Evolutionary conservation across 2,113 vertebrate genomes (phyloP), one percentile per base, ranked within the genome.

Genomic region (Manacus vitellinus): DNA sequence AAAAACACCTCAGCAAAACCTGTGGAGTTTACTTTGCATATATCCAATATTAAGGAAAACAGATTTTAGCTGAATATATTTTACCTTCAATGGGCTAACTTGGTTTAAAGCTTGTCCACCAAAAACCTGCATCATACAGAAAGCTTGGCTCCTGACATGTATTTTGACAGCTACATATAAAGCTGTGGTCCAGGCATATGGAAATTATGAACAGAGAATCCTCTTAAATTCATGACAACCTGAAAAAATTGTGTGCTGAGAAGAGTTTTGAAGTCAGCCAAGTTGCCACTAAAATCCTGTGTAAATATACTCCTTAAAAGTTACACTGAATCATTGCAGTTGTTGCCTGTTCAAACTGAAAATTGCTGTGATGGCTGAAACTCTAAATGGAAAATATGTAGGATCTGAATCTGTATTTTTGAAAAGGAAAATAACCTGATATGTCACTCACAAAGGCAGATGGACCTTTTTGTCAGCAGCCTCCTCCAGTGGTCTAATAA

Each of bases 251-350:
- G 6, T 59, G 75, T 78, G 37, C 65, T 81, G 30, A 85, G 74
- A 89, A 85, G 66, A 93, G 74, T 91, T 95, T 90, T 94, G 92
- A 92, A 93, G 84, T 72, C 49, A 89, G 56, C 66, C 51, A 84
- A 80, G 77, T 62, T 88, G 46, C 75, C 65, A 59, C 51, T 94
- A 77, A 95, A 95, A 77, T 66, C 46, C 35, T 73, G 39, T 65
- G 28, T 43, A 85, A 67, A 56, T 66, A 37, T 0, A 2, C 46
- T 73, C 59, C 39, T 87, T 84, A 65, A 79, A 93, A 83, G 76
- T 66, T 75, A 58, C 12, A 18, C 43, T 62, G 41, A 35, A 61
- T 7, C 0, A 0, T 73, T 85, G 21, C n/a, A 71, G 74, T 71
- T 66, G 23, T 47, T 85, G 54, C 52, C 8, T 37, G 22, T 62